Conservation (phyloP, 1,140 invertebrate genomes). For the Aleiodes sp. region DNA sequence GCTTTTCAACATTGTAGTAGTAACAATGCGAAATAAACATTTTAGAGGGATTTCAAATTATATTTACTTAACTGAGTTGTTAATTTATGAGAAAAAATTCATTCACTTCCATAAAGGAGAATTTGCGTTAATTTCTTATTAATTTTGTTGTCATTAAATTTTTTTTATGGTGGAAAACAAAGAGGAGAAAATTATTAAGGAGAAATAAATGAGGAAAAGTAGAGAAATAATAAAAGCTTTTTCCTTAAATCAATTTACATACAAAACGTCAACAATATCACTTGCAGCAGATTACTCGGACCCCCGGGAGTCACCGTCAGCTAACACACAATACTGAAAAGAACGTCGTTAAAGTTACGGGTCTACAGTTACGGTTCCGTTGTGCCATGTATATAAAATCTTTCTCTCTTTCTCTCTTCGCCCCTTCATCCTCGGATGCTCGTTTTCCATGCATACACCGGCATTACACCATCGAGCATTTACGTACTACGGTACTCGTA, state of each 20-base stretch:
- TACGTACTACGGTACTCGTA: conserved; percentile 21
- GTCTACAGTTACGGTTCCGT: conserved; percentile 28
- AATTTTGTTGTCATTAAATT: too few relatives aligned
- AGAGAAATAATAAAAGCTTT: background rate
- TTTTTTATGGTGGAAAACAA: too few relatives aligned
- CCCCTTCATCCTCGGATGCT: background rate
- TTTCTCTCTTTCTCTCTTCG: background rate
- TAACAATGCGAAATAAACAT: background rate
- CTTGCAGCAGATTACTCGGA: background rate
- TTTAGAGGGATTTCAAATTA: background rate
- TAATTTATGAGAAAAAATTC: background rate
- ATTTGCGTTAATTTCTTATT: too few relatives aligned
- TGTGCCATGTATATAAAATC: conserved; percentile 14
- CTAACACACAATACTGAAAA: conserved; percentile 15
- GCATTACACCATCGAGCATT: conserved; percentile 22
- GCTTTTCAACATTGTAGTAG: conserved; percentile 9
- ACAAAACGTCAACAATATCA: background rate
- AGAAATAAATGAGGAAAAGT: too few relatives aligned
- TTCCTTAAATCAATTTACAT: background rate
- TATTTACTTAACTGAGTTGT: background rate
- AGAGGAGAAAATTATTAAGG: too few relatives aligned
- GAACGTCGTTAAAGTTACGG: conserved; percentile 35
- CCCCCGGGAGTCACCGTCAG: background rate
- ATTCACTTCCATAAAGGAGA: too few relatives aligned
- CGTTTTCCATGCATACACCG: background rate